A percentile compares a stretch with the other conserved stretches of the same genome.
Evolutionary conservation across 2,797 vertebrate genomes (phyloP).

Genomic region (Phrynocephalus forsythii): DNA sequence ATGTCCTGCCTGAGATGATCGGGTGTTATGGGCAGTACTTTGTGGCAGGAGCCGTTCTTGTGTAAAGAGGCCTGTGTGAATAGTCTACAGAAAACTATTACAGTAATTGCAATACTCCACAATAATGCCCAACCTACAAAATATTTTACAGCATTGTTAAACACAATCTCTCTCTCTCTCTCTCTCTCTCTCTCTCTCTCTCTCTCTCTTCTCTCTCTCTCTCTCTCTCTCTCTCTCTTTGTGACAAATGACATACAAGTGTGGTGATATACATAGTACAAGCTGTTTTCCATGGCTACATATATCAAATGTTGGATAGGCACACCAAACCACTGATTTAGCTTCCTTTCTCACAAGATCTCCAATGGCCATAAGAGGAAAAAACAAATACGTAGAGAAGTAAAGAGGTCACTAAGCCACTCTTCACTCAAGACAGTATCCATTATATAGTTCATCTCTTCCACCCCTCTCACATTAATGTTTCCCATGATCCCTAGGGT

Average conservation of each 20-base stretch:
- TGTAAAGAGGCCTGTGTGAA: background rate
- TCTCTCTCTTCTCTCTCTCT: no score
- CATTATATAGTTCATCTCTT: background rate
- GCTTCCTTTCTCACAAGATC: background rate
- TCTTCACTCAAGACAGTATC: background rate
- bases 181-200: background rate
- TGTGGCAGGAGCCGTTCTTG: no score
- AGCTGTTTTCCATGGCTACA: background rate
- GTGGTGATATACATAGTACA: background rate
- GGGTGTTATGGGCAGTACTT: no score
- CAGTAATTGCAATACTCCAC: background rate
- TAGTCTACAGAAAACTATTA: background rate
- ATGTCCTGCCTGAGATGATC: no score
- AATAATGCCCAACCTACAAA: background rate
- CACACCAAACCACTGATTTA: conserved; percentile 8
- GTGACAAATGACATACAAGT: background rate
- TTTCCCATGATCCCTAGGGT: background rate
- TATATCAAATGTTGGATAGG: background rate
- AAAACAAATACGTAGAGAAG: background rate
- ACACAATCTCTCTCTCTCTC: background rate
- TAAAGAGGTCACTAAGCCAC: background rate
- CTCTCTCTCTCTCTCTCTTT: background rate
- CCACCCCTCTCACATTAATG: no score
- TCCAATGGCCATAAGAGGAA: conserved; percentile 10
- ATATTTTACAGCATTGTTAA: background rate